These are phyloP conservation scores for Cryptocephalus moraei DNA, from an alignment of 2,888 invertebrate species.

Conservation along the genomic window DNA sequence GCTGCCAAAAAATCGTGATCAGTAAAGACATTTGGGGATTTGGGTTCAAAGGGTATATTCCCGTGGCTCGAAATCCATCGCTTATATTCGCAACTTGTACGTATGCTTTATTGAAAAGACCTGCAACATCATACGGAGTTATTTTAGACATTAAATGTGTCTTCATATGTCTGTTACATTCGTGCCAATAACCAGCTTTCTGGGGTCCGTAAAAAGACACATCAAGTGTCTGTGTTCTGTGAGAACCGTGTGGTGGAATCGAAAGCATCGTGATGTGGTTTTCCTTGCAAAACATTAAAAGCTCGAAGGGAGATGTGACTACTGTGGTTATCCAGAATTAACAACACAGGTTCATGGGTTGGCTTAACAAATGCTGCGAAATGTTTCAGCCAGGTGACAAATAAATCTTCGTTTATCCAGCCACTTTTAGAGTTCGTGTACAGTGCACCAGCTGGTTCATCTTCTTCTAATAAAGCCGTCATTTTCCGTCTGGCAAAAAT, in stretches of 20 bases:
- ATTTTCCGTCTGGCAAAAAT: slow-evolving; percentile 36
- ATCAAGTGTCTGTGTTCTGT: slow-evolving; percentile 16
- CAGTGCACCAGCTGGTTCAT: slow-evolving; percentile 20
- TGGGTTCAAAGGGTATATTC: slow-evolving; percentile 14
- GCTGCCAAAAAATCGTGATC: slow-evolving; percentile 9
- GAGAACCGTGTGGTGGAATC: slow-evolving; percentile 7
- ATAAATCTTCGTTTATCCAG: slow-evolving; percentile 21
- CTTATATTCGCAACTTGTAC: slow-evolving; percentile 9
- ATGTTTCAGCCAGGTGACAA: slow-evolving; percentile 15
- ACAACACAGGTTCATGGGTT: slow-evolving; percentile 24
- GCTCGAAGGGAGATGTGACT: slow-evolving; percentile 9
- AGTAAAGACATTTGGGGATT: slow-evolving; percentile 16
- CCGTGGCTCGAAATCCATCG: slow-evolving; percentile 11
- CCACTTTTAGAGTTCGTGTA: slow-evolving; percentile 26
- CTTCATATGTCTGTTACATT: slow-evolving; percentile 10
- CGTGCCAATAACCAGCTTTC: slow-evolving; percentile 5
- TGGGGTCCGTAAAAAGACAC: slow-evolving; percentile 10
- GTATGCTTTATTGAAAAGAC: slow-evolving; percentile 10
- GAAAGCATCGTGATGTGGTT: slow-evolving; percentile 9
- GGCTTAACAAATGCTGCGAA: slow-evolving; percentile 25
- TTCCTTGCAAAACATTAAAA: slow-evolving; percentile 10
- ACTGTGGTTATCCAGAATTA: slow-evolving; percentile 24
- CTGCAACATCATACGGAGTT: slow-evolving; percentile 10
- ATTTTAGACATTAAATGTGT: slow-evolving; percentile 6
- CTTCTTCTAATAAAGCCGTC: slow-evolving; percentile 28